Percentiles rank a stretch among this genome's conserved stretches.
These are phyloP conservation scores for Bettongia penicillata DNA, from an alignment of 2,113 vertebrate species.

Conservation along the genomic window DNA sequence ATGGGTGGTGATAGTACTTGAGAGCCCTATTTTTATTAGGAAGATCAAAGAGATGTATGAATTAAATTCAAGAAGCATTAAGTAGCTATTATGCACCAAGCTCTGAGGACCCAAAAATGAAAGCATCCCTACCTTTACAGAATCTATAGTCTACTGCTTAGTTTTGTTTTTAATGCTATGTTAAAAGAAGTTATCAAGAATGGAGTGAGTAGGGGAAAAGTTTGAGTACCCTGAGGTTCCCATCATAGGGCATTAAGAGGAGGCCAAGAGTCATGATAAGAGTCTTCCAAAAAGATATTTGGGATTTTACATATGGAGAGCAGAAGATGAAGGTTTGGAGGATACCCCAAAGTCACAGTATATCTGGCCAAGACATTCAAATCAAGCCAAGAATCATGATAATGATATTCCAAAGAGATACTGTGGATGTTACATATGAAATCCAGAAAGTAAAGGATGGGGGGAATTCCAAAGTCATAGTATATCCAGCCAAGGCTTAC, in stretches of 20 bases:
- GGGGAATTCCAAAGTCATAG: constrained; percentile 26
- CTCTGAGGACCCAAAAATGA: too few species aligned
- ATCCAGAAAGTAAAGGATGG: constrained; percentile 16
- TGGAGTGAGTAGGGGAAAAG: background rate
- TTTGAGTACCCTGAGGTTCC: background rate
- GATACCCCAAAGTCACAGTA: constrained; percentile 16
- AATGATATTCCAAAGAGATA: too few species aligned
- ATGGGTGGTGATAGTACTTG: background rate
- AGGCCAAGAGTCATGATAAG: too few species aligned
- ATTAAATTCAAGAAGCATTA: background rate
- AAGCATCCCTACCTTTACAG: background rate
- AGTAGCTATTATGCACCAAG: too few species aligned
- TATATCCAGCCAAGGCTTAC: background rate
- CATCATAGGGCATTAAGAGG: background rate
- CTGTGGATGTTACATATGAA: constrained; percentile 6
- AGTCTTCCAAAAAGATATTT: background rate
- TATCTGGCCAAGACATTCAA: background rate
- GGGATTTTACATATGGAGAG: constrained; percentile 28
- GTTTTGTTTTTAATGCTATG: background rate
- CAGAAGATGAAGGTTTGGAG: background rate
- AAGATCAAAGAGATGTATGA: background rate
- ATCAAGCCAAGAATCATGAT: too few species aligned
- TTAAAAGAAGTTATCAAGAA: background rate
- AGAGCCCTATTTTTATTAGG: background rate
- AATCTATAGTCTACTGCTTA: background rate